These are phyloP conservation scores for Amphimedon queenslandica DNA, from an alignment of 37 sponge, comb jelly and placozoan genomes.

Conservation along the genomic window DNA sequence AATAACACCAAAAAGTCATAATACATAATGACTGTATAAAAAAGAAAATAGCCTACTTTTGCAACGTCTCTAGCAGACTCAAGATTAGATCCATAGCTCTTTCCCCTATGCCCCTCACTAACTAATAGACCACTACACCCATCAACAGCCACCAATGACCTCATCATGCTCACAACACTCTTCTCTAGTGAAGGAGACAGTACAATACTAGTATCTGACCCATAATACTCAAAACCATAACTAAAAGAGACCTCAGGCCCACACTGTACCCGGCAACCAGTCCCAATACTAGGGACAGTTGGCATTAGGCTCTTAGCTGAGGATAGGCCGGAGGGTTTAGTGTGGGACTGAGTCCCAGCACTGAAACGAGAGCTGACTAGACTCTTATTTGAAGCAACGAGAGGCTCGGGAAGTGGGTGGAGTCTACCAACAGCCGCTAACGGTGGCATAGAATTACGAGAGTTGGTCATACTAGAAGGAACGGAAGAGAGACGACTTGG, in stretches of 20 bases:
- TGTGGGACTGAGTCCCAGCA: background rate
- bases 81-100: no score
- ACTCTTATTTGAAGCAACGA: slow-evolving; percentile 35
- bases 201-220: no score
- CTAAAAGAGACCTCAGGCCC: slow-evolving; percentile 10
- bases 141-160: no score
- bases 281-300: background rate
- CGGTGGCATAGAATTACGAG: background rate
- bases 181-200: no score
- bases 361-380: slow-evolving; percentile 2
- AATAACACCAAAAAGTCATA: no score
- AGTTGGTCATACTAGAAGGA: background rate
- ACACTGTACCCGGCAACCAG: slow-evolving; percentile 39
- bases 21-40: no score
- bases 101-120: no score
- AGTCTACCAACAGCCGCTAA: background rate
- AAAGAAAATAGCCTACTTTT: no score
- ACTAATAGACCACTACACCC: no score
- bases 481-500: background rate
- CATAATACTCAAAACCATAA: slow-evolving; percentile 57
- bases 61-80: no score
- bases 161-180: no score
- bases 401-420: background rate
- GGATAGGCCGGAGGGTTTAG: background rate
- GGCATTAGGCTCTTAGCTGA: background rate